Evolutionary conservation across 1,140 invertebrate genomes (phyloP).

Genomic region (Oedothorax gibbosus): DNA sequence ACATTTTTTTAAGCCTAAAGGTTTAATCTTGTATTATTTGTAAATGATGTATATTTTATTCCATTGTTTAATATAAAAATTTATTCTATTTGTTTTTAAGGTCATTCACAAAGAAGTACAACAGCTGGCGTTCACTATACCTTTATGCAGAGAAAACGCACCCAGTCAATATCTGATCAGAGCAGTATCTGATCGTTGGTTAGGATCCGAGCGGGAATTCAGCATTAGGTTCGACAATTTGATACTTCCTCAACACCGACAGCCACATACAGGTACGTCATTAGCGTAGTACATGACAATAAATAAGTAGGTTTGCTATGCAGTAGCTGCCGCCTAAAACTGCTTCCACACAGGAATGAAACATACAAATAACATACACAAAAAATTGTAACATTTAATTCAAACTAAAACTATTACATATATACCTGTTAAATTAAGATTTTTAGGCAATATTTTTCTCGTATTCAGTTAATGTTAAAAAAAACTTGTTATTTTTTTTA

Average conservation of each 20-base stretch:
- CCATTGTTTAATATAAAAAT: background rate
- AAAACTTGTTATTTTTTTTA: too few relatives aligned
- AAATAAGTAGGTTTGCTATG: background rate
- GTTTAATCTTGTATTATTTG: too few relatives aligned
- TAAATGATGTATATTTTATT: too few relatives aligned
- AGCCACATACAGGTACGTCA: conserved; percentile 72
- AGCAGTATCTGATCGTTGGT: conserved; percentile 89
- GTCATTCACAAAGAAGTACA: conserved; percentile 79
- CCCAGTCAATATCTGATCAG: conserved; percentile 93
- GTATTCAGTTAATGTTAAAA: too few relatives aligned
- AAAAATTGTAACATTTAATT: too few relatives aligned
- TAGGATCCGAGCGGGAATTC: conserved; percentile 74
- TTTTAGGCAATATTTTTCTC: too few relatives aligned
- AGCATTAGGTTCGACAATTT: conserved; percentile 53
- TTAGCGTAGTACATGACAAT: background rate
- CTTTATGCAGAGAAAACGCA: conserved; percentile 86
- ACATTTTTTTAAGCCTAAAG: too few relatives aligned
- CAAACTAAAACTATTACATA: too few relatives aligned
- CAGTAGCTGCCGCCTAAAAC: too few relatives aligned
- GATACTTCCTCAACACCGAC: conserved; percentile 61
- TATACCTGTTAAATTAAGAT: too few relatives aligned
- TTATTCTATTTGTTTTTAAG: conserved; percentile 66
- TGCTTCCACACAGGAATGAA: too few relatives aligned
- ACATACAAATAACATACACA: too few relatives aligned
- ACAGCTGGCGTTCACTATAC: conserved; percentile 95